phyloP scores from a whole-genome alignment of 1,140 invertebrate species.

The Adelges cooleyi region DNA sequence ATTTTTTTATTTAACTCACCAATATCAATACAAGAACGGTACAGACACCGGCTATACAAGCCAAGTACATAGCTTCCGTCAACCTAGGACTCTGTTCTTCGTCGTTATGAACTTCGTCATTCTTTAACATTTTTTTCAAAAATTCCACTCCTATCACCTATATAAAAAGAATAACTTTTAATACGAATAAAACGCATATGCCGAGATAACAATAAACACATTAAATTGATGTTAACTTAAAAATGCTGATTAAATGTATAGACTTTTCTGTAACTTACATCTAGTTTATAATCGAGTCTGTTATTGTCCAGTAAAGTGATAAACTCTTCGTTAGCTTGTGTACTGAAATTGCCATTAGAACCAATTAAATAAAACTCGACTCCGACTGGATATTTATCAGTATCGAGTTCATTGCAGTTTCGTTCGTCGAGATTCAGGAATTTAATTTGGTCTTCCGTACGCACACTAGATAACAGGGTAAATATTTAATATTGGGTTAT shows the following conservation, averaged over 20 bases:
- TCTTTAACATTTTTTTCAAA: background rate
- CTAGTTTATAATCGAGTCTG: constrained; percentile 3
- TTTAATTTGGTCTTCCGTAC: background rate
- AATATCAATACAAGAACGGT: constrained; percentile 52
- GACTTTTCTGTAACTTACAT: background rate
- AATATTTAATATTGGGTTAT: background rate
- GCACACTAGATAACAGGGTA: background rate
- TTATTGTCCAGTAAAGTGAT: background rate
- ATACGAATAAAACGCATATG: background rate
- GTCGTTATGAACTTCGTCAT: background rate
- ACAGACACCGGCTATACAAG: constrained; percentile 43
- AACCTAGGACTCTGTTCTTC: constrained; percentile 35
- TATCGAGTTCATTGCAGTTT: background rate
- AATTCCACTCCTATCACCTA: background rate
- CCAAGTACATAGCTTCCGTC: constrained; percentile 44
- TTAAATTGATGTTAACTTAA: background rate
- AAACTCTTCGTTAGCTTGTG: background rate
- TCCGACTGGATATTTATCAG: background rate
- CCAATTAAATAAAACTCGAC: constrained; percentile 7
- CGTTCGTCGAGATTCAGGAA: background rate
- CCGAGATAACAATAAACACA: background rate
- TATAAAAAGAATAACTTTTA: background rate
- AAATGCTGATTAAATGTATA: background rate
- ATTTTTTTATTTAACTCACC: constrained; percentile 43
- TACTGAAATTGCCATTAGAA: background rate